Base-by-base conservation (phyloP, 2,113 vertebrate species). In the Mirounga angustirostris region DNA sequence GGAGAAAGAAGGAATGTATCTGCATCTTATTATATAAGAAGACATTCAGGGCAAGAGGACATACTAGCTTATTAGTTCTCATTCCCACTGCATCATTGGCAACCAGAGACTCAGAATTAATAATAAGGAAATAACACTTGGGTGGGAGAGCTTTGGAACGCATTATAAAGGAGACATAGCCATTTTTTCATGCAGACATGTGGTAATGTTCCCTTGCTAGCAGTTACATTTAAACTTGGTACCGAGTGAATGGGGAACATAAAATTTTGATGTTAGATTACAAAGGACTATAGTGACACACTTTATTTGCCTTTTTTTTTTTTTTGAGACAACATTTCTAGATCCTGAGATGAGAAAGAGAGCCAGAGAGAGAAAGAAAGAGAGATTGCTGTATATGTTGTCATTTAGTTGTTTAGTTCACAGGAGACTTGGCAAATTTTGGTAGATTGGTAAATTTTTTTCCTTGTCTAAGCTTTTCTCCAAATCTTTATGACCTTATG, bases 181-280 rank as follows among this genome's bases (percentile, higher is more conserved):
- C 94, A 46, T 89, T 95, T 97, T 97, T 97, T 90, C 94, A 92
- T 54, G 93, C 79, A 90, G 92, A 96, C 74, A 22, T 81, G 79
- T 3, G 40, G 36, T 52, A 91, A 89, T 91, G 88, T 81, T 96
- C 97, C 94, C 91, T 97, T 46, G 76, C 69, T 76, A 74, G 93
- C 91, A 95, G 83, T 95, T 96, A 80, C 71, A 74, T 81, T 98
- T 96, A 76, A 94, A 97, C 93, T 80, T 85, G 84, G 84, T 97
- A 56, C 13, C 0, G 65, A 95, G 82, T 67, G 76, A 94, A 97
- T 89, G 84, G 95, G 97, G 94, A 85, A 94, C 80, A 96, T 96
- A 84, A 96, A 88, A 97, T 78, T 61, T 89, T 91, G 93, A 94
- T 93, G 80, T 90, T 58, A 59, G 79, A 94, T 97, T 97, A 91